Evolutionary conservation across 2,888 invertebrate genomes (phyloP), one percentile per base, ranked within the genome.

Genomic region (Tuberolachnus salignus): DNA sequence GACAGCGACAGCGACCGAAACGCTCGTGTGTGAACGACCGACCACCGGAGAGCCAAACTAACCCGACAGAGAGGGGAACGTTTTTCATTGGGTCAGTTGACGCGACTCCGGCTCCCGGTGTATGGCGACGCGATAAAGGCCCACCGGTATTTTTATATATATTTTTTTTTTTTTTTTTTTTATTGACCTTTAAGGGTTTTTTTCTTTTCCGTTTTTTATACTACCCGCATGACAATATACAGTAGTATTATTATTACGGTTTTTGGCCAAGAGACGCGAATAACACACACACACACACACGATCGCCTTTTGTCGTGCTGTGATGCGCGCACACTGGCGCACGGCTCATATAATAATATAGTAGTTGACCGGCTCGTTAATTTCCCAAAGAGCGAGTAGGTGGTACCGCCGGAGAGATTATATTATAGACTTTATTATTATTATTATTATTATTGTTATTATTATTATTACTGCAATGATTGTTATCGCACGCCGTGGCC

Each of bases 71-170:
- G 44, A 49, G 1, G 0, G 19, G n/a, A n/a, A 46, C 11, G 57
- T 6, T 26, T 19, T 55, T 73, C 66, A 66, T 74, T 74, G 74
- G 64, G 74, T 66, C 74, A 74, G 74, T 44, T 14, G 73, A 42
- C 51, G 73, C 8, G 21, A n/a, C 42, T 34, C 4, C 11, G 34
- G 21, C 23, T 11, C n/a, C 13, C 23, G 14, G 21, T 21, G 21
- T 6, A 21, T 16, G 55, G 59, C 26, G 23, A 51, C 6, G 73
- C 64, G 73, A 75, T 55, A 75, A 75, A 74, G 63, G 63, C 63
- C n/a, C 73, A 53, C 73, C 63, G 63, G 73, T 63, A 74, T 75
- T 75, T 75, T n/a, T n/a, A n/a, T n/a, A n/a, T n/a, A n/a, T n/a
- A n/a, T n/a, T n/a, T n/a, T n/a, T n/a, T n/a, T n/a, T n/a, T n/a